phyloP scores from a whole-genome alignment of 30 jellyfish, hydroid and myxozoan species.

The Turritopsis rubra region DNA sequence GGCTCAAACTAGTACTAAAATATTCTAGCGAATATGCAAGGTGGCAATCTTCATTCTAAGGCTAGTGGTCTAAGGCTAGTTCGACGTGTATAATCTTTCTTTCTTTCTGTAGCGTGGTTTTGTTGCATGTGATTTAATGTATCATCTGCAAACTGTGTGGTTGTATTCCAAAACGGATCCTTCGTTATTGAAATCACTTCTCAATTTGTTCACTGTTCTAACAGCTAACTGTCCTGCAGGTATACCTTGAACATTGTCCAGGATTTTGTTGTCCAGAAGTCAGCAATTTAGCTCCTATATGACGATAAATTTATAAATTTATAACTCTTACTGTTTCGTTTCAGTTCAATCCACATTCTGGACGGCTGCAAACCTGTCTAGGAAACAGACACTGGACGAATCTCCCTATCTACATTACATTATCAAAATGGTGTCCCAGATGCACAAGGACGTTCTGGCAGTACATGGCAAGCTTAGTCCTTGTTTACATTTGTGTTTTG shows the following conservation, averaged over 20 bases:
- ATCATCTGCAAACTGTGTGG: constrained; percentile 29
- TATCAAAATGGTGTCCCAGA: constrained; percentile 9
- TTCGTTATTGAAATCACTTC: not conserved
- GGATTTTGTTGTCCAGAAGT: not conserved
- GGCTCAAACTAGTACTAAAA: not conserved
- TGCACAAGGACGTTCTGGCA: constrained; percentile 5
- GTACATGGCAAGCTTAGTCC: constrained; percentile 14
- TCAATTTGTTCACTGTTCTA: not conserved
- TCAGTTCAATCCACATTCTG: constrained; percentile 21
- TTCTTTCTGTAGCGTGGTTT: constrained; percentile 12
- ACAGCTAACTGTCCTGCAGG: constrained; percentile 25
- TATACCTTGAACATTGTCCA: not conserved
- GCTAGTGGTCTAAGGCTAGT: too few relatives aligned
- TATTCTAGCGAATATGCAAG: too few relatives aligned
- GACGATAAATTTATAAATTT: too few relatives aligned
- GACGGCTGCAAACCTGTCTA: not conserved
- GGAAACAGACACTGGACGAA: constrained; percentile 28
- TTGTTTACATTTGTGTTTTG: constrained; percentile 15
- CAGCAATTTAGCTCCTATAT: not conserved
- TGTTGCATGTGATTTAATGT: constrained; percentile 7
- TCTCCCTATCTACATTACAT: constrained; percentile 3
- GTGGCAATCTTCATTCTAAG: too few relatives aligned
- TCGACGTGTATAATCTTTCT: not conserved
- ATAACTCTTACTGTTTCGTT: too few relatives aligned
- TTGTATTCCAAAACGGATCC: not conserved